Base-by-base conservation (phyloP, 2,888 invertebrate species). In the Gari tellinella region DNA sequence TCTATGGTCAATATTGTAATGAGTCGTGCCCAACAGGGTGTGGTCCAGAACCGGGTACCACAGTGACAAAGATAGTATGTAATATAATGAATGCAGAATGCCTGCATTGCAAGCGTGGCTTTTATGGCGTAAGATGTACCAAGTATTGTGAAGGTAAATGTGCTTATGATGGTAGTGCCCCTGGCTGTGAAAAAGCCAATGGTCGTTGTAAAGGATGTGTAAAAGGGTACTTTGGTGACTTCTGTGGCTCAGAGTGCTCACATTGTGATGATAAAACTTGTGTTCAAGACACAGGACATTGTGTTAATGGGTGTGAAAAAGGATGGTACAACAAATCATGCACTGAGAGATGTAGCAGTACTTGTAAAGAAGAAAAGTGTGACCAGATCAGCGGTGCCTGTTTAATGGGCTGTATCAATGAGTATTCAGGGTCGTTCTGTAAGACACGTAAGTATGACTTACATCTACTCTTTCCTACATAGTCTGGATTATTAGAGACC, bases 281-380 rank as follows among this genome's bases (percentile, higher is more conserved):
- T 61, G 21, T 72, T 38, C 68, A 60, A 43, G 40, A 31, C 10
- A 53, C 52, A 7, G 70, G 72, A 15, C 8, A 52, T n/a, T 79
- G 79, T 51, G 19, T 25, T 1, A 21, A 57, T 37, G 62, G 68
- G 1, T 78, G 78, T 62, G 53, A 46, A 14, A 14, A 25, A 25
- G 79, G 79, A 5, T 79, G 67, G 64, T 37, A 74, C 46, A 72
- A 57, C 19, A 37, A 23, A 3, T 55, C 49, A 3, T 76, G 76
- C 56, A 43, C 38, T 17, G 48, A 38, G 12, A n/a, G 45, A 21
- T 77, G 77, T 61, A 70, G 63, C 46, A 46, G n/a, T 25, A 67
- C 60, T 19, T 77, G 77, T 41, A 48, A 26, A 25, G 56, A 45
- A 15, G 45, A 57, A n/a, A 46, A 12, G 37, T 75, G 75, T 67